phyloP scores from a whole-genome alignment of 2,888 invertebrate species.

The Chrysodeixis includens region DNA sequence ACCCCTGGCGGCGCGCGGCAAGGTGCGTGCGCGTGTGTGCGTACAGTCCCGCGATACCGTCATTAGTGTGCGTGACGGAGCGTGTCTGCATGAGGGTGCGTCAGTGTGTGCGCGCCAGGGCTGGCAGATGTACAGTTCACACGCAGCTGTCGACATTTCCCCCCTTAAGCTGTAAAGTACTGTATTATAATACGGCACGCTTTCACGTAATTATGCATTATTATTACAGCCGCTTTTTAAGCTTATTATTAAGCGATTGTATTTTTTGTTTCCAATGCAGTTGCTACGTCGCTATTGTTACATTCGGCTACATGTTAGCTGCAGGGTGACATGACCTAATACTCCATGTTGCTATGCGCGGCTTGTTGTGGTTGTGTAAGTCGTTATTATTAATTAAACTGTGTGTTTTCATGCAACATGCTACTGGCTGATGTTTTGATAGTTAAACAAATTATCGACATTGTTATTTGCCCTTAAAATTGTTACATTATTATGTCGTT shows the following conservation, averaged over 20 bases:
- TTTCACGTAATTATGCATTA: conserved; percentile 87
- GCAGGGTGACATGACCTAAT: conserved; percentile 34
- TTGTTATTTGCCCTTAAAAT: not conserved
- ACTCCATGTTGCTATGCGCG: conserved; percentile 20
- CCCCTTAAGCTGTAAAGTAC: conserved; percentile 73
- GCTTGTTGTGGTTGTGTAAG: conserved; percentile 18
- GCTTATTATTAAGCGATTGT: conserved; percentile 76
- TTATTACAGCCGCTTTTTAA: conserved; percentile 80
- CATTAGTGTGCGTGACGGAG: conserved; percentile 56
- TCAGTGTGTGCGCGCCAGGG: conserved; percentile 71
- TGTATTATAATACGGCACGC: conserved; percentile 84
- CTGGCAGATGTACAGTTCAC: conserved; percentile 82
- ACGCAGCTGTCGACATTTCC: conserved; percentile 83
- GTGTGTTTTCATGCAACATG: not conserved
- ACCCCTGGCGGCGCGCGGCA: conserved; percentile 69
- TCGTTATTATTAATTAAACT: conserved; percentile 12
- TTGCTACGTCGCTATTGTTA: conserved; percentile 69
- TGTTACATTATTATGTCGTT: too few relatives aligned
- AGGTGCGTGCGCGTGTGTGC: conserved; percentile 65
- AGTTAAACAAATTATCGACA: not conserved
- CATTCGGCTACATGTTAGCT: conserved; percentile 21
- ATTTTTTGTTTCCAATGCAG: conserved; percentile 78
- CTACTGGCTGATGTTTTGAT: too few relatives aligned
- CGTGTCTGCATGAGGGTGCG: conserved; percentile 46
- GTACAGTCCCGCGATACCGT: conserved; percentile 38